phyloP scores from a whole-genome alignment of 2,888 invertebrate species.

The Tyria jacobaeae region DNA sequence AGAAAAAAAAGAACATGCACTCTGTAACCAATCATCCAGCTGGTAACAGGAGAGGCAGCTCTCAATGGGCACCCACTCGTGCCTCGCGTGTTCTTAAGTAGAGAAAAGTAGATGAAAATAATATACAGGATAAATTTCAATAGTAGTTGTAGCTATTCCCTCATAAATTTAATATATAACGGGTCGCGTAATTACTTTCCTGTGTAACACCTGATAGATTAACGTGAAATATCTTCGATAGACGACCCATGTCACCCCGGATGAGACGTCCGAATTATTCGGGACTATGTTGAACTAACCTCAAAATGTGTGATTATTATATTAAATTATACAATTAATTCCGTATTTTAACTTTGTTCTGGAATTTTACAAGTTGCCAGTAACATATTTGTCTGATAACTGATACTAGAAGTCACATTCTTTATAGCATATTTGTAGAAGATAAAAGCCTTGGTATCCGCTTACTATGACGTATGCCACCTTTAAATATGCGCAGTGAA shows the following conservation, averaged over 20 bases:
- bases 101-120: too few species aligned
- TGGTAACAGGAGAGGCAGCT: too few species aligned
- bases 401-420: background rate
- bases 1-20: too few species aligned
- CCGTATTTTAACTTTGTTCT: constrained; percentile 5
- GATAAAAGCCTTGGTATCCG: too few species aligned
- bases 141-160: background rate
- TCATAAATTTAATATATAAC: background rate
- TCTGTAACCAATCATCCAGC: too few species aligned
- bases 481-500: too few species aligned
- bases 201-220: background rate
- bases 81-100: too few species aligned
- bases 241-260: background rate
- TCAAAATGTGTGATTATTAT: too few species aligned
- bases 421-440: too few species aligned
- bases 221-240: background rate
- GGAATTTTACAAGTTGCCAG: background rate
- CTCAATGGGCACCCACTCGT: too few species aligned
- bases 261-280: background rate
- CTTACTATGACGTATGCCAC: too few species aligned
- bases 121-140: background rate
- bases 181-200: background rate
- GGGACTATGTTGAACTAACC: background rate
- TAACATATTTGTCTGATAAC: background rate
- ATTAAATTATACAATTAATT: constrained; percentile 1